Evolutionary conservation across 2,113 vertebrate genomes (phyloP).

Genomic region (Datnioides undecimradiatus): DNA sequence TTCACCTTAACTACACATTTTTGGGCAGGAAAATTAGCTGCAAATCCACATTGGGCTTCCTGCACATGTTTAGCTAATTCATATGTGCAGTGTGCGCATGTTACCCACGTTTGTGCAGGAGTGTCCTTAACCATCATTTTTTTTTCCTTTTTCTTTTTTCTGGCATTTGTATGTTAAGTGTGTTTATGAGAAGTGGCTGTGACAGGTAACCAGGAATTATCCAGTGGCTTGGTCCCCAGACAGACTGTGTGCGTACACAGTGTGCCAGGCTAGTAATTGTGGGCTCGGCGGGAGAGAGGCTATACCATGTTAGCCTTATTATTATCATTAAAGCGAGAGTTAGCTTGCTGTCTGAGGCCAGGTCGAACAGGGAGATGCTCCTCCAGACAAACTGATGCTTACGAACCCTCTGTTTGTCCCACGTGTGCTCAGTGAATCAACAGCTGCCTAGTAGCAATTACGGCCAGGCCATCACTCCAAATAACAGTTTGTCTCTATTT

Average conservation of each 20-base stretch:
- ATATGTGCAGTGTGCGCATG: slow-evolving; percentile 23
- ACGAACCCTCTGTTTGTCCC: slow-evolving; percentile 64
- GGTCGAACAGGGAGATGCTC: slow-evolving; percentile 65
- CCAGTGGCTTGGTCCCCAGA: slow-evolving; percentile 81
- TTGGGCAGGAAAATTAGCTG: slow-evolving; percentile 50
- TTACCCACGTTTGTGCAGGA: slow-evolving; percentile 23
- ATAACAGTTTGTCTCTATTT: slow-evolving; percentile 71
- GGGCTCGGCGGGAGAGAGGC: slow-evolving; percentile 78
- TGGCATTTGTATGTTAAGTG: slow-evolving; percentile 61
- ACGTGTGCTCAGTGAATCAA: slow-evolving; percentile 64
- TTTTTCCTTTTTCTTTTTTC: slow-evolving; percentile 26
- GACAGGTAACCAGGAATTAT: slow-evolving; percentile 85
- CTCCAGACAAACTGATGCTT: slow-evolving; percentile 78
- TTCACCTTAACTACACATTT: slow-evolving; percentile 51
- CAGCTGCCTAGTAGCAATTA: slow-evolving; percentile 64
- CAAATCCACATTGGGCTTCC: slow-evolving; percentile 52
- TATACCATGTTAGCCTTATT: slow-evolving; percentile 82
- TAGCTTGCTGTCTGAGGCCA: slow-evolving; percentile 77
- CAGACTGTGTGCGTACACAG: slow-evolving; percentile 81
- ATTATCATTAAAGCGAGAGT: slow-evolving; percentile 85
- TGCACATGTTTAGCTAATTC: slow-evolving; percentile 44
- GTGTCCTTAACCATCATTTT: slow-evolving; percentile 21
- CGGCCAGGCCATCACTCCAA: slow-evolving; percentile 62
- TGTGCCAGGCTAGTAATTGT: slow-evolving; percentile 83
- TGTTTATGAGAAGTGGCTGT: slow-evolving; percentile 77